A percentile compares a stretch with the other conserved stretches of the same genome.
These are phyloP conservation scores for Alligator sinensis DNA, from an alignment of 2,113 vertebrate species.

Conservation along the genomic window DNA sequence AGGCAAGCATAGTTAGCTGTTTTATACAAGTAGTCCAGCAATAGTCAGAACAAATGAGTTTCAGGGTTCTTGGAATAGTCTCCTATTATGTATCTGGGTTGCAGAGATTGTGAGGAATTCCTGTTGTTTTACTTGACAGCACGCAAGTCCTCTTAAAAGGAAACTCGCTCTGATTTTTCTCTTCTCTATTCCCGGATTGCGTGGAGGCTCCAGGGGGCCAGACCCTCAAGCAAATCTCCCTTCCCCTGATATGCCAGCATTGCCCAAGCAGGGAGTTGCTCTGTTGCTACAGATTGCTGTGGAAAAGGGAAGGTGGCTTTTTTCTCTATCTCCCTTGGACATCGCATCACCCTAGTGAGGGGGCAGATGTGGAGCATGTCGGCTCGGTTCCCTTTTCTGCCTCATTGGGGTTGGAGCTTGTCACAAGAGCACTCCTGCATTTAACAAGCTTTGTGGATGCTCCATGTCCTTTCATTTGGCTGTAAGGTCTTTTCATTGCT, in stretches of 20 bases:
- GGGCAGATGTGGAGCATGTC: background rate
- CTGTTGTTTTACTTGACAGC: background rate
- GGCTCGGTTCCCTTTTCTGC: background rate
- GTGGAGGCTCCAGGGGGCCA: background rate
- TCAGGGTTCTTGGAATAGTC: rapidly evolving
- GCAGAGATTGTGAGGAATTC: background rate
- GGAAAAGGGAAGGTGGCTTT: background rate
- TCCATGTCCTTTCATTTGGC: background rate
- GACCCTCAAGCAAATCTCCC: background rate
- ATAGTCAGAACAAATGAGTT: conserved; percentile 1
- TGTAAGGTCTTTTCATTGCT: background rate
- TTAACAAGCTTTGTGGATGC: background rate
- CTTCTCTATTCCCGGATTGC: background rate
- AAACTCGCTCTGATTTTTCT: background rate
- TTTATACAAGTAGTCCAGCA: background rate
- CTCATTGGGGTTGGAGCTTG: background rate
- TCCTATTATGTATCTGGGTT: background rate
- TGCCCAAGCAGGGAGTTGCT: background rate
- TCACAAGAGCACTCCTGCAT: background rate
- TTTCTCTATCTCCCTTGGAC: background rate
- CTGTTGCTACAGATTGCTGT: background rate
- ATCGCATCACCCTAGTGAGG: background rate
- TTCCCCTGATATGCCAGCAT: background rate
- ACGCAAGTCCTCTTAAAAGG: background rate
- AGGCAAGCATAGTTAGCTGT: background rate